Evolutionary conservation across 1,140 invertebrate genomes (phyloP).

Genomic region (Plectrocnemia conspersa): DNA sequence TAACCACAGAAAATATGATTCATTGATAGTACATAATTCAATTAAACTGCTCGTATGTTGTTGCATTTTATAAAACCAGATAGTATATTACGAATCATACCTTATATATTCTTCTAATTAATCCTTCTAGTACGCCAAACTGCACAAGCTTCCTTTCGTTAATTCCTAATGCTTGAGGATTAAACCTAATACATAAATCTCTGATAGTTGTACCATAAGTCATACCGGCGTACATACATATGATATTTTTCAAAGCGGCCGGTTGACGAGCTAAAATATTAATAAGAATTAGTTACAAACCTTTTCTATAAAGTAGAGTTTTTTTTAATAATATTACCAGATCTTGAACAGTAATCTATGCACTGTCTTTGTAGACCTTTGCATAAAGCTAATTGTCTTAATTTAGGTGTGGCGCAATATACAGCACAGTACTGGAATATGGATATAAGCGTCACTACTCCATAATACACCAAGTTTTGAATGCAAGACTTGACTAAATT

Average conservation of each 20-base stretch:
- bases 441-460: constrained; percentile 72
- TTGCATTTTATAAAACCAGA: constrained; percentile 7
- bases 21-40: not conserved
- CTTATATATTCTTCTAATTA: constrained; percentile 79
- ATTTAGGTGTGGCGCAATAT: constrained; percentile 76
- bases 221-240: constrained; percentile 77
- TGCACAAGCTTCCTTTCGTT: constrained; percentile 79
- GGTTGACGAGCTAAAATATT: constrained; percentile 46
- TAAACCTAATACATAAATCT: constrained; percentile 74
- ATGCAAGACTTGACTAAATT: constrained; percentile 87
- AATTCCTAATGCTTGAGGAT: constrained; percentile 68
- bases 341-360: constrained; percentile 63
- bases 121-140: constrained; percentile 78
- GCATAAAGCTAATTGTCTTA: constrained; percentile 65
- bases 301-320: not conserved
- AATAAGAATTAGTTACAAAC: not conserved
- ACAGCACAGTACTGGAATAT: constrained; percentile 91
- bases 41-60: not conserved
- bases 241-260: constrained; percentile 68
- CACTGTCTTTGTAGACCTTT: constrained; percentile 67
- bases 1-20: constrained; percentile 2
- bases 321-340: constrained; percentile 36
- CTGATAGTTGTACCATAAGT: constrained; percentile 76
- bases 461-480: constrained; percentile 80
- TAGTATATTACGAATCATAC: constrained; percentile 32